phyloP scores from a whole-genome alignment of 1,140 invertebrate species.

The Bathynomus jamesi region DNA sequence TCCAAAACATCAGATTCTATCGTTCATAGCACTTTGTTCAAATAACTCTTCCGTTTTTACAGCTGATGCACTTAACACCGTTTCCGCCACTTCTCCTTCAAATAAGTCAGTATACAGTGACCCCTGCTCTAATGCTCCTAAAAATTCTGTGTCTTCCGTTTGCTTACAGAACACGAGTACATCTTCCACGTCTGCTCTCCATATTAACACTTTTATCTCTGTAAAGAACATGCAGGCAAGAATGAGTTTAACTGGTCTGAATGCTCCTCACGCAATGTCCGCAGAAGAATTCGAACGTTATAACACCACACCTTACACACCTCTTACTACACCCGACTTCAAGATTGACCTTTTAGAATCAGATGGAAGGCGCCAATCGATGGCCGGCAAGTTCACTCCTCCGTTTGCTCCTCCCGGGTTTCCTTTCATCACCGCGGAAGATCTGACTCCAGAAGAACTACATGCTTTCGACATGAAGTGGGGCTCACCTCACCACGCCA shows the following conservation, averaged over 20 bases:
- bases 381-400: background rate
- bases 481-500: conserved; percentile 74
- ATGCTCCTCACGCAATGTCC: background rate
- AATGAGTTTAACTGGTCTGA: background rate
- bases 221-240: background rate
- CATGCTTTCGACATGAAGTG: conserved; percentile 79
- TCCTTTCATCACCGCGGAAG: conserved; percentile 4
- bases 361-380: background rate
- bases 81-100: too few relatives aligned
- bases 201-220: background rate
- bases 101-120: too few relatives aligned
- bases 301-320: background rate
- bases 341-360: background rate
- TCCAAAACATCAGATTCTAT: too few relatives aligned
- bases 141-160: too few relatives aligned
- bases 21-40: too few relatives aligned
- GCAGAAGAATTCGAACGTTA: background rate
- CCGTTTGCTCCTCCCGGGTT: background rate
- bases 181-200: too few relatives aligned
- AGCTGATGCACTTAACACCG: too few relatives aligned
- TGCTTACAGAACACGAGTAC: too few relatives aligned
- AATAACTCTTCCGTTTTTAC: too few relatives aligned
- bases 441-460: conserved; percentile 54
- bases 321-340: background rate
- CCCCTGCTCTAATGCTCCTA: too few relatives aligned